Conservation (phyloP, 2,888 invertebrate species). For the Rhagonycha fulva region DNA sequence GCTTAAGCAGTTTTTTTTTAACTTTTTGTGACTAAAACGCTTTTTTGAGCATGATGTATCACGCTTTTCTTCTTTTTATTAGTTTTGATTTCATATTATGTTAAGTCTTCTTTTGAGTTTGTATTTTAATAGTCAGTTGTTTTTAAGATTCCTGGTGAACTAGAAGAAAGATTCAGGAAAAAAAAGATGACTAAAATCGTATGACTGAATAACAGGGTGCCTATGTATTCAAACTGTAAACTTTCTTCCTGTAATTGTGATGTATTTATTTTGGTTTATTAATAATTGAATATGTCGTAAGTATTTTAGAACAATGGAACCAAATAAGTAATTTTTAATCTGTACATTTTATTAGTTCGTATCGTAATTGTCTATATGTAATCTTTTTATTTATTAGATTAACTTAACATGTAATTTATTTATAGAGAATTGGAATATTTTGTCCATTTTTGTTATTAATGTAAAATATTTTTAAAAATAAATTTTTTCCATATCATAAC, state of each 20-base stretch:
- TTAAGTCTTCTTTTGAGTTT: neutral
- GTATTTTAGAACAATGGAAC: constrained; percentile 23
- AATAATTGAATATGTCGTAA: constrained; percentile 11
- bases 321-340: constrained; percentile 8
- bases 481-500: neutral
- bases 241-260: constrained; percentile 34
- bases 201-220: constrained; percentile 37
- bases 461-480: constrained; percentile 1
- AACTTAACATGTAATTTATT: neutral
- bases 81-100: neutral
- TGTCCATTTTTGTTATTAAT: neutral
- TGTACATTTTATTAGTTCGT: neutral
- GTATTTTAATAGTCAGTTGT: constrained; percentile 24
- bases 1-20: neutral
- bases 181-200: constrained; percentile 37
- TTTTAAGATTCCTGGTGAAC: constrained; percentile 64
- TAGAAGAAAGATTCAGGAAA: constrained; percentile 62
- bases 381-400: neutral
- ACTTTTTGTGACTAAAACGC: neutral
- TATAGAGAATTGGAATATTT: neutral
- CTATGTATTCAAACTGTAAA: constrained; percentile 27
- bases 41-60: neutral
- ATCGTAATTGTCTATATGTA: neutral
- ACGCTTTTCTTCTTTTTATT: neutral
- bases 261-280: constrained; percentile 20